Evolutionary conservation across 2,797 vertebrate genomes (phyloP), one percentile per base, ranked within the genome.

Genomic region (Characodon lateralis): DNA sequence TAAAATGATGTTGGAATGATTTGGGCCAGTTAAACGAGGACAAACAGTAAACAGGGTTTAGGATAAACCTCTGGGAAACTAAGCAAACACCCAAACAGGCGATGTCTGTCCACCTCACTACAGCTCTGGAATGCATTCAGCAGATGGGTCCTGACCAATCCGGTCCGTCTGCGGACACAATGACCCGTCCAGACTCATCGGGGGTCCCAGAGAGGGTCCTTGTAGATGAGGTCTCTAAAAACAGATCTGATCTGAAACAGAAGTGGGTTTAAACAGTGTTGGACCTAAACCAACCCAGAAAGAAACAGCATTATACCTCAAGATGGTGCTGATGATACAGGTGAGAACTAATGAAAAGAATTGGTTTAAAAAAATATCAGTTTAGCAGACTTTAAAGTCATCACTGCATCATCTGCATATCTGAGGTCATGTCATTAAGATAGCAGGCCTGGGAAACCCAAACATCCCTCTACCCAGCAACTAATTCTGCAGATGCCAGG

Each of bases 91-190:
- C 41, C 41, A 31, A 50, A 50, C 51, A 35, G 61, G 18, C 28
- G 0, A 59, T 0, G 41, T 28, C 58, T 41, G 26, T 77, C 66
- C 76, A 39, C 69, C 31, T 20, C 31, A n/a, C 28, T 16, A 0
- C 70, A 51, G 75, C 55, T 3, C 78, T 74, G 80, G 85, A 80
- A 80, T 80, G 79, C 53, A 61, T 56, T 0, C 7, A 2, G 28
- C 74, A 56, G 74, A 65, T 76, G 50, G 80, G 43, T 68, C 56
- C 69, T 20, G 69, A 63, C 28, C 28, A 20, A 35, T 35, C 31
- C 61, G 6, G 31, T 65, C 61, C 61, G 4, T 20, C 31, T 53
- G 41, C 24, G 53, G 9, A 46, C 16, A 50, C 58, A 65, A 76
- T 78, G 76, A 82, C 73, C 73, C 26, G 53, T 31, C n/a, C 75